Evolutionary conservation across 1,140 invertebrate genomes (phyloP).

Genomic region (Coboldia fuscipes): DNA sequence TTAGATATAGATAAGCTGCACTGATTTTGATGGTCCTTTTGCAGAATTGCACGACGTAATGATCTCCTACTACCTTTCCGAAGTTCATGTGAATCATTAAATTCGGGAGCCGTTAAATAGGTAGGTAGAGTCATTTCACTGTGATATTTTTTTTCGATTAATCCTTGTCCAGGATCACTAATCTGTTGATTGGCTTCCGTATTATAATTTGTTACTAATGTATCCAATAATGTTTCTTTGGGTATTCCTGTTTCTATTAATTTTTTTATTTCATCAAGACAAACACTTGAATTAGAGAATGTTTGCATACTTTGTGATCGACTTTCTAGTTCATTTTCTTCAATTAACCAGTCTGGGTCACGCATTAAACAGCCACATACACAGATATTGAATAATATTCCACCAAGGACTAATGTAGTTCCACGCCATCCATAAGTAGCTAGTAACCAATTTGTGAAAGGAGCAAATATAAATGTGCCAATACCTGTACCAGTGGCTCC

Average conservation of each 20-base stretch:
- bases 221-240: conserved; percentile 40
- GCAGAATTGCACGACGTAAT: too few species aligned
- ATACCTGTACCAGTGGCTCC: conserved; percentile 66
- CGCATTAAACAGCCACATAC: conserved; percentile 75
- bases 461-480: conserved; percentile 67
- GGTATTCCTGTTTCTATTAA: conserved; percentile 38
- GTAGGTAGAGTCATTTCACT: conserved; percentile 19
- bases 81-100: conserved; percentile 15
- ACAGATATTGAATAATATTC: conserved; percentile 68
- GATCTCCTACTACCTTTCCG: conserved; percentile 16
- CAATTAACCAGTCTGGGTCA: conserved; percentile 56
- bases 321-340: conserved; percentile 26
- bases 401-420: conserved; percentile 60
- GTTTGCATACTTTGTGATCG: conserved; percentile 20
- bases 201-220: conserved; percentile 29
- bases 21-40: too few species aligned
- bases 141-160: conserved; percentile 15
- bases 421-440: conserved; percentile 68
- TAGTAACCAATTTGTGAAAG: conserved; percentile 51
- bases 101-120: conserved; percentile 13
- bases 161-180: conserved; percentile 11
- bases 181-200: conserved; percentile 21
- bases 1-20: too few species aligned
- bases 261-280: conserved; percentile 38
- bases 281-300: conserved; percentile 20